Percentiles rank a stretch among this genome's conserved stretches.
phyloP scores from a whole-genome alignment of 2,113 vertebrate genomes.

The Hippopotamus amphibius region DNA sequence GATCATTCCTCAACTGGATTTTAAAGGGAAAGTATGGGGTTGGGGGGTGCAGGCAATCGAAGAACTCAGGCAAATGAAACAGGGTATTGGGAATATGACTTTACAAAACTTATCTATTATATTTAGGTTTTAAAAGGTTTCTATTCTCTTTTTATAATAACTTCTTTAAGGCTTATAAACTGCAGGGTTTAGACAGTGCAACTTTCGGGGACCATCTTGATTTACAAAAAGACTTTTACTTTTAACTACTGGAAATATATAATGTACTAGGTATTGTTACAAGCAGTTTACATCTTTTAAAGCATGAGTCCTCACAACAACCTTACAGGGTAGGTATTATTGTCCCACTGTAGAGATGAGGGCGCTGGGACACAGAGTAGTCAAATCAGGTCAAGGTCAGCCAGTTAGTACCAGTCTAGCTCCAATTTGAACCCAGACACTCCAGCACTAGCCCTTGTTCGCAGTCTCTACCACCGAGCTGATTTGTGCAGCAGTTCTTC shows the following conservation, averaged over 20 bases:
- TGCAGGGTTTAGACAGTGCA: background rate
- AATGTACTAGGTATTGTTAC: background rate
- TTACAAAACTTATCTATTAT: background rate
- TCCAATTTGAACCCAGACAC: background rate
- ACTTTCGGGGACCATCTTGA: background rate
- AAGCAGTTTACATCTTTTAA: background rate
- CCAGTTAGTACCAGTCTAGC: background rate
- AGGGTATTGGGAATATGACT: background rate
- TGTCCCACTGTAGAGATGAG: background rate
- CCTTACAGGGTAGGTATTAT: background rate
- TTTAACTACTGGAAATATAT: background rate
- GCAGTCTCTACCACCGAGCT: background rate
- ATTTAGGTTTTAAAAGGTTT: background rate
- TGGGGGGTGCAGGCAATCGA: background rate
- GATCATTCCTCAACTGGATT: background rate
- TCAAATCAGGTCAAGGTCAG: background rate
- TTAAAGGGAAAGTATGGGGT: background rate
- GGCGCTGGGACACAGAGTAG: background rate
- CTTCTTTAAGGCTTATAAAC: background rate
- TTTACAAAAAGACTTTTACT: slow-evolving; percentile 4
- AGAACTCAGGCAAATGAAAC: background rate
- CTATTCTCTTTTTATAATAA: background rate
- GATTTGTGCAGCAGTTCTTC: background rate
- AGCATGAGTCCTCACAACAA: background rate
- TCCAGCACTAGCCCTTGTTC: background rate